Percentiles rank a stretch among this genome's conserved stretches.
phyloP scores from a whole-genome alignment of 2,797 vertebrate species.

The Ctenochaetus hawaiiensis region DNA sequence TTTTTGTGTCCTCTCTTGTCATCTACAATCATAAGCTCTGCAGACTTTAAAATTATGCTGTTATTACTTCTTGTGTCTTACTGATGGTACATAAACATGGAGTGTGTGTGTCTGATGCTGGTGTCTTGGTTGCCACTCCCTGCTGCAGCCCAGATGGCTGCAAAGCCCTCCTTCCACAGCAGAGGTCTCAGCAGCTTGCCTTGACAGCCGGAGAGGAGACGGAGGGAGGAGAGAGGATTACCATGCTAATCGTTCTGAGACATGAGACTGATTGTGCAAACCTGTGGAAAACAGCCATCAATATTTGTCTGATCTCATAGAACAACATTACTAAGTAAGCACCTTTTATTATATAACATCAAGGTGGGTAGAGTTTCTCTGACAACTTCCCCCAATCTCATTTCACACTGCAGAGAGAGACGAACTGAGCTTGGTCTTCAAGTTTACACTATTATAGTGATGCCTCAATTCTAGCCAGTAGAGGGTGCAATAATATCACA shows the following conservation, averaged over 20 bases:
- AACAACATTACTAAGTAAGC: not conserved
- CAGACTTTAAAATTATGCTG: not conserved
- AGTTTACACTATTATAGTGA: constrained; percentile 11
- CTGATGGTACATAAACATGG: constrained; percentile 20
- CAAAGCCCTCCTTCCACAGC: constrained; percentile 50
- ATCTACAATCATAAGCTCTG: not conserved
- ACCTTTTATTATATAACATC: not conserved
- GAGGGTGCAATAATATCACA: constrained; percentile 65
- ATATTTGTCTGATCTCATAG: constrained; percentile 4
- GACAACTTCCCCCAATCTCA: accelerated
- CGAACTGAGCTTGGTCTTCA: not conserved
- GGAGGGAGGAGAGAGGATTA: constrained; percentile 64
- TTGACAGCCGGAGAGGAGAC: constrained; percentile 62
- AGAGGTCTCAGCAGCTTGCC: constrained; percentile 69
- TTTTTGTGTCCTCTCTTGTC: not conserved
- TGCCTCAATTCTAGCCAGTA: constrained; percentile 55
- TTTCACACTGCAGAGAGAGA: not conserved
- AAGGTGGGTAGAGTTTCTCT: not conserved
- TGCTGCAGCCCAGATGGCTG: constrained; percentile 78
- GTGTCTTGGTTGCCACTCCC: constrained; percentile 52
- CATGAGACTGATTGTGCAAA: constrained; percentile 30
- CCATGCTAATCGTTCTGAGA: constrained; percentile 48
- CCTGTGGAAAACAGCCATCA: constrained; percentile 28
- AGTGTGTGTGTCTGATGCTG: constrained; percentile 36
- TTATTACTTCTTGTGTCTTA: constrained; percentile 16